Evolutionary conservation across 2,113 vertebrate species (phyloP).

Genomic region (Telmatochromis sp.): DNA sequence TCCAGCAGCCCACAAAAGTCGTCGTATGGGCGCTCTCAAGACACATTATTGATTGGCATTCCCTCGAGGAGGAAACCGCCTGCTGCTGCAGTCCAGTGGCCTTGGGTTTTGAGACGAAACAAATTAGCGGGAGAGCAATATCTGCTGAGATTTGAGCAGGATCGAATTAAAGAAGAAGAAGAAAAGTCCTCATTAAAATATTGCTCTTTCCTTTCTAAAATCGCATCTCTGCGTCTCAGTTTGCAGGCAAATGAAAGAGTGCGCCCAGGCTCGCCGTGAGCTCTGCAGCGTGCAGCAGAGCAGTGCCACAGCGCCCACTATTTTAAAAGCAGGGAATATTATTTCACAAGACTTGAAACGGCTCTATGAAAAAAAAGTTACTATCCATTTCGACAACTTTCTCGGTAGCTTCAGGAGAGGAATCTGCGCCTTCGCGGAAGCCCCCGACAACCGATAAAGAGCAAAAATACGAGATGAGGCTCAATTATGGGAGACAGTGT

Average conservation of each 20-base stretch:
- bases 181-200: constrained; percentile 37
- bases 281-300: constrained; percentile 61
- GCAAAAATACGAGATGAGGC: constrained; percentile 25
- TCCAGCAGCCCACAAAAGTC: constrained; percentile 50
- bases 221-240: constrained; percentile 59
- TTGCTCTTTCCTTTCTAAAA: constrained; percentile 63
- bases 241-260: constrained; percentile 31
- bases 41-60: constrained; percentile 74
- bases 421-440: constrained; percentile 23
- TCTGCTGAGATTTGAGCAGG: constrained; percentile 10
- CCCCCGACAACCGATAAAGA: constrained; percentile 9
- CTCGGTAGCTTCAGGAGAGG: constrained; percentile 69
- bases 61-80: constrained; percentile 65
- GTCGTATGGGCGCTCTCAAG: constrained; percentile 47
- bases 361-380: constrained; percentile 76
- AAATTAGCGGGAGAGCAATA: constrained; percentile 19
- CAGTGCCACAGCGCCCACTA: constrained; percentile 95
- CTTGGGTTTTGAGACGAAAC: constrained; percentile 35
- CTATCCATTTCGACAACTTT: constrained; percentile 83
- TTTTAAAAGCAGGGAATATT: constrained; percentile 84
- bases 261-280: constrained; percentile 49
- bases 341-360: constrained; percentile 83
- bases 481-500: constrained; percentile 1
- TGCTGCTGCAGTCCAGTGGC: constrained; percentile 38
- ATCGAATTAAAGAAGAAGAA: neutral